These are phyloP conservation scores for Hybognathus amarus DNA, from an alignment of 2,797 vertebrate genomes.

Conservation along the genomic window DNA sequence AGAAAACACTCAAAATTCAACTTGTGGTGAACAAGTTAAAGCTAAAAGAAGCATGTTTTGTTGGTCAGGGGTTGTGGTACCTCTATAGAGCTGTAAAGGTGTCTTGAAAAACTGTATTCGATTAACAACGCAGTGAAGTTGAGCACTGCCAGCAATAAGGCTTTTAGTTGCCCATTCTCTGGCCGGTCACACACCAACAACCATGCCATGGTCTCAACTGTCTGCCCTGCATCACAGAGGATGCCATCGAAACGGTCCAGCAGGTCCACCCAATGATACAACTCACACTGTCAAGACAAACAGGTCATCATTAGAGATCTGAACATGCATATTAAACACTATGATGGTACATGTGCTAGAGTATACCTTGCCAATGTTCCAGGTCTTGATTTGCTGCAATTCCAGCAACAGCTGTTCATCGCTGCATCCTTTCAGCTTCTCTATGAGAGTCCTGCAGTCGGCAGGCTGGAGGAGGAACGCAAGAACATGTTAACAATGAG, in stretches of 20 bases:
- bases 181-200: slow-evolving; percentile 94
- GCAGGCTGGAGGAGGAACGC: slow-evolving; percentile 82
- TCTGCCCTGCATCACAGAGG: slow-evolving; percentile 93
- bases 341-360: not conserved
- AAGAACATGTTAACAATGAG: slow-evolving; percentile 31
- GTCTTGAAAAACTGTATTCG: slow-evolving; percentile 97
- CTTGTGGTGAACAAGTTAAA: not conserved
- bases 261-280: slow-evolving; percentile 98
- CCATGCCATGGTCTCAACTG: slow-evolving; percentile 96
- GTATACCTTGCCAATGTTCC: slow-evolving; percentile 96
- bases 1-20: not conserved
- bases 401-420: slow-evolving; percentile 94
- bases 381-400: slow-evolving; percentile 98
- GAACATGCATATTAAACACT: slow-evolving; percentile 14
- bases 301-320: not conserved
- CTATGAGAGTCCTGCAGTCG: slow-evolving; percentile 96
- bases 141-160: slow-evolving; percentile 91
- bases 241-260: slow-evolving; percentile 97
- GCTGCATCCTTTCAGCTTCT: slow-evolving; percentile 93
- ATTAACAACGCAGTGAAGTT: slow-evolving; percentile 98
- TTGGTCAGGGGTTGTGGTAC: slow-evolving; percentile 67
- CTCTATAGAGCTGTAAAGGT: slow-evolving; percentile 98
- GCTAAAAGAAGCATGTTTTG: not conserved
- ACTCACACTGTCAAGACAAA: slow-evolving; percentile 84
- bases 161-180: slow-evolving; percentile 89